Percentiles rank a stretch among this genome's conserved stretches.
phyloP scores from a whole-genome alignment of 2,797 vertebrate species.

The Gobio occitaniae region DNA sequence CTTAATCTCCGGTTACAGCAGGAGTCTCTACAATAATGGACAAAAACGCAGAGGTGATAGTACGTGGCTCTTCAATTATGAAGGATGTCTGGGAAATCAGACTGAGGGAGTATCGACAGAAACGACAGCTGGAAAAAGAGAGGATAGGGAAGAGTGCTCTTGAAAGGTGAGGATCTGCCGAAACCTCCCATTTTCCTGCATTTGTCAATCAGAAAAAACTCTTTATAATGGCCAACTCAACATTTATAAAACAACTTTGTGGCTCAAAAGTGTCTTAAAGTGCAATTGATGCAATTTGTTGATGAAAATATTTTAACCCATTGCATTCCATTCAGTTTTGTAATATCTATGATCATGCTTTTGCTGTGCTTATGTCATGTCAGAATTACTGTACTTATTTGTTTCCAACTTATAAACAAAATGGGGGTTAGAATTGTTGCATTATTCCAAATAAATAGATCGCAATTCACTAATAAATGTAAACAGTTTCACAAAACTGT shows the following conservation, averaged over 20 bases:
- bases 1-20: slow-evolving; percentile 5
- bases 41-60: slow-evolving; percentile 63
- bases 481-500: too few relatives aligned
- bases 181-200: not conserved
- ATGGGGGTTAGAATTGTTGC: not conserved
- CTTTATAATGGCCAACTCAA: not conserved
- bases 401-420: not conserved
- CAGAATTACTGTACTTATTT: not conserved
- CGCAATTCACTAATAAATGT: not conserved
- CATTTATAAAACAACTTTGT: not conserved
- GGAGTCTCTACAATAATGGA: slow-evolving; percentile 46
- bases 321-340: not conserved
- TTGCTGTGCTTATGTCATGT: not conserved
- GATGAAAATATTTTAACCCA: not conserved
- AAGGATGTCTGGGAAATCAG: slow-evolving; percentile 75
- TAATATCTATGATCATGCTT: not conserved
- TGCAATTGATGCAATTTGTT: not conserved
- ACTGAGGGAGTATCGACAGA: slow-evolving; percentile 57
- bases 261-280: not conserved
- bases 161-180: slow-evolving; percentile 18
- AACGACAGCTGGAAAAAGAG: slow-evolving; percentile 60
- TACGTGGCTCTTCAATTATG: slow-evolving; percentile 71
- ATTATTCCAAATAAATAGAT: not conserved
- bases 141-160: slow-evolving; percentile 62
- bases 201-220: slow-evolving; percentile 8